Conservation (phyloP, 1,140 invertebrate species). For the Drosophila lini region DNA sequence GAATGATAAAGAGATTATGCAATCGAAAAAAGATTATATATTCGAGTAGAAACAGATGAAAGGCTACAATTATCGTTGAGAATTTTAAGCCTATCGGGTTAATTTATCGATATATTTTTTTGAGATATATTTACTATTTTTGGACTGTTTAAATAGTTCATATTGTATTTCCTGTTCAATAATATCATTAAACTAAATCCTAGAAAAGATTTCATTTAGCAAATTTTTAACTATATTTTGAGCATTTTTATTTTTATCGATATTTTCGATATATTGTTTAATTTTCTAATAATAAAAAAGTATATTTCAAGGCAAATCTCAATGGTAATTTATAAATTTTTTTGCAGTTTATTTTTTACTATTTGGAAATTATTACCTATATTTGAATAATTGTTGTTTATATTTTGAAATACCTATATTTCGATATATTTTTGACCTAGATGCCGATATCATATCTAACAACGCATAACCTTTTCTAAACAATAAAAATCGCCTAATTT, state of each 20-base stretch:
- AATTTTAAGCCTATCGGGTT: not conserved
- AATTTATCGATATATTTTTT: not conserved
- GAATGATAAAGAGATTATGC: constrained; percentile 35
- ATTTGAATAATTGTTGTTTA: not conserved
- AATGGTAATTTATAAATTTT: not conserved
- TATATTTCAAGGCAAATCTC: not conserved
- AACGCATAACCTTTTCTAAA: not conserved
- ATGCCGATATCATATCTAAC: not conserved
- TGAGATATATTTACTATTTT: not conserved
- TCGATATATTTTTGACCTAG: not conserved
- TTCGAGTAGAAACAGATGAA: not conserved
- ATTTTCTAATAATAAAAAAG: not conserved
- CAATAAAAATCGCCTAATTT: constrained; percentile 17
- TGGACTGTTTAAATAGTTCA: not conserved
- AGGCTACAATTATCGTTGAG: not conserved
- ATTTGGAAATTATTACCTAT: too few species aligned
- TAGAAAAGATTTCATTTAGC: too few species aligned
- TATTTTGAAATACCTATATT: not conserved
- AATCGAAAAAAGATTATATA: constrained; percentile 9
- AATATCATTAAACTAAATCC: not conserved
- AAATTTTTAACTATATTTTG: too few species aligned
- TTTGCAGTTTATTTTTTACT: too few species aligned
- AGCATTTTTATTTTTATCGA: too few species aligned
- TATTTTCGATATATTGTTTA: too few species aligned
- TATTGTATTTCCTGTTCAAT: not conserved